These are phyloP conservation scores for Monopis laevigella DNA, from an alignment of 2,888 invertebrate species.

Conservation along the genomic window DNA sequence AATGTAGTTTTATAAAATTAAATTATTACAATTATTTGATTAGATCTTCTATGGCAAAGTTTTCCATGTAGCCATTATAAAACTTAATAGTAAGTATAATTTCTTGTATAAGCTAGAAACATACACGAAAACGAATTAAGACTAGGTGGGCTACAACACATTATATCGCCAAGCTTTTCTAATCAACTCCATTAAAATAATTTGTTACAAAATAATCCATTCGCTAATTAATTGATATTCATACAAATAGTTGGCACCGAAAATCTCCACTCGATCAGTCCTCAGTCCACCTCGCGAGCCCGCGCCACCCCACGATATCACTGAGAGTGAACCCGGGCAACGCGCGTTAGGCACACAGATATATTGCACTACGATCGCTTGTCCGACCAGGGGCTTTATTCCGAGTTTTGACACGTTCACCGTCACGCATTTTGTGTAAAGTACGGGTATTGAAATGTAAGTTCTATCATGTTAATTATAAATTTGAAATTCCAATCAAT, in stretches of 20 bases:
- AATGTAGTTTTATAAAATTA: too few species aligned
- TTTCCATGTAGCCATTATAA: conserved; percentile 62
- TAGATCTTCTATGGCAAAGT: conserved; percentile 69
- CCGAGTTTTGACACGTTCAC: too few species aligned
- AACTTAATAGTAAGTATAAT: conserved; percentile 16
- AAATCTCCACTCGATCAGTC: conserved; percentile 9
- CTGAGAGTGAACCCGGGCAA: too few species aligned
- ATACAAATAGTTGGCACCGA: conserved; percentile 9
- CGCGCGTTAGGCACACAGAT: too few species aligned
- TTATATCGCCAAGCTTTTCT: background rate
- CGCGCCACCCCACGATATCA: too few species aligned
- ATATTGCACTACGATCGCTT: too few species aligned
- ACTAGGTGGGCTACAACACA: conserved; percentile 61
- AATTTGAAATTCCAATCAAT: too few species aligned
- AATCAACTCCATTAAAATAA: background rate
- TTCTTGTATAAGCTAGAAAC: conserved; percentile 2
- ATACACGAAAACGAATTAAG: conserved; percentile 24
- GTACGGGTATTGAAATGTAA: too few species aligned
- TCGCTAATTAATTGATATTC: background rate
- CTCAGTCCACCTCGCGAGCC: conserved; percentile 3
- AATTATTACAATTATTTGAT: too few species aligned
- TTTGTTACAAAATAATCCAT: conserved; percentile 2
- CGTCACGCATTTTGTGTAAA: too few species aligned
- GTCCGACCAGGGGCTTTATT: too few species aligned
- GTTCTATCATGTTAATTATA: too few species aligned